phyloP scores from a whole-genome alignment of 2,113 vertebrate genomes.

The Phocoena sinus region DNA sequence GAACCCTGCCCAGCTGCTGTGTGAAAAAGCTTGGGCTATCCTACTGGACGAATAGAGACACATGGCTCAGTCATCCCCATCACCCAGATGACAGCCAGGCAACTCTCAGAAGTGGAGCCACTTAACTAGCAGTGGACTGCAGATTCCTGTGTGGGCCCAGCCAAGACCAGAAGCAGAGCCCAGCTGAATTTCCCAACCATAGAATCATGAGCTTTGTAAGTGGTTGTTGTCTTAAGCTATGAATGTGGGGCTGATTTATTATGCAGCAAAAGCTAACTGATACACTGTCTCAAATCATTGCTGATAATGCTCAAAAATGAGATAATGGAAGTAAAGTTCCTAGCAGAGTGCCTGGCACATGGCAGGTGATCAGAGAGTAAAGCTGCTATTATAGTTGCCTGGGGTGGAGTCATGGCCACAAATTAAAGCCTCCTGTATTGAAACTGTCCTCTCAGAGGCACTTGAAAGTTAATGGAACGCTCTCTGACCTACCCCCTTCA shows the following conservation, averaged over 20 bases:
- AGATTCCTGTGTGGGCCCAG: background rate
- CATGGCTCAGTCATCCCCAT: background rate
- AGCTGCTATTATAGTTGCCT: background rate
- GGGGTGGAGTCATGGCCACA: background rate
- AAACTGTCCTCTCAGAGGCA: background rate
- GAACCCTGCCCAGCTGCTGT: constrained; percentile 28
- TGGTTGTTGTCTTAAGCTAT: background rate
- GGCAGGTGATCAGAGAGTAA: background rate
- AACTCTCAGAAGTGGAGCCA: constrained; percentile 33
- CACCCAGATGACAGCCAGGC: constrained; percentile 33
- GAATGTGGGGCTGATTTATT: constrained; percentile 3
- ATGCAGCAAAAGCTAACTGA: constrained; percentile 43
- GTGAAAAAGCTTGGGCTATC: constrained; percentile 40
- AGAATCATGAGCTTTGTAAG: background rate
- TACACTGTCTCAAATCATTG: background rate
- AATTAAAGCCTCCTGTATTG: background rate
- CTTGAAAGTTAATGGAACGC: background rate
- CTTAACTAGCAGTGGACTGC: background rate
- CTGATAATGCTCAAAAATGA: background rate
- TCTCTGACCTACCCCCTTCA: background rate
- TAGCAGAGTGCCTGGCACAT: background rate
- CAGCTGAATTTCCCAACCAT: background rate
- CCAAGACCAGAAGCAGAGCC: background rate
- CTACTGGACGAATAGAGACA: constrained; percentile 36
- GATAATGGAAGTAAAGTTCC: background rate